Evolutionary conservation across 2,888 invertebrate species (phyloP), one percentile per base, ranked within the genome.

Genomic region (Deilephila porcellus): DNA sequence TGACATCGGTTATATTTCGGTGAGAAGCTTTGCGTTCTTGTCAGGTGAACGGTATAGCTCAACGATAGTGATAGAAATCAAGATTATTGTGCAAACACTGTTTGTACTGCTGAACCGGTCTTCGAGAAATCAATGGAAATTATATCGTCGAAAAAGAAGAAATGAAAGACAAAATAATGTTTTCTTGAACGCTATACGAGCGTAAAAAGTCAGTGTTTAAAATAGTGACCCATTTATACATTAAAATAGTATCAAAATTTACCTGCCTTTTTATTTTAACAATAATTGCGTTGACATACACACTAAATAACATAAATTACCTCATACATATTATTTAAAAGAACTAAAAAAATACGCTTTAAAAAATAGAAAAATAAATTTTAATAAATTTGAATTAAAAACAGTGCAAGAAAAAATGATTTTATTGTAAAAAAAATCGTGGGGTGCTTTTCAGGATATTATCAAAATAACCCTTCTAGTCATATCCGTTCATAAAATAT

Each of bases 1-100:
- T 74, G 79, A 79, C 71, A 52, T 52, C 25, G 67, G 45, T 45
- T 67, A 67, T 25, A 67, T 67, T 45, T 52, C 20, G 3, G 5
- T 67, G 4, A 25, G 25, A 25, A 52, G 14, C 7, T 14, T 67
- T 1, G 17, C 45, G 14, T 14, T 5, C 4, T 67, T 67, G 4
- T 64, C 64, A 14, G n/a, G 20, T 14, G 64, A 37, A 3, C 37
- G 14, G 11, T 64, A 25, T n/a, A 60, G 20, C 45, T 2, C 20
- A 17, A 19, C 32, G 32, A 37, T 11, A 37, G 20, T 20, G 4
- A 25, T 67, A 52, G 45, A 17, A 52, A 52, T 25, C 17, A 67
- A 67, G 17, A 67, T 73, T 29, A 59, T 78, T 17, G 7, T 74
- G 11, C 74, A 70, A 53, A 74, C 72, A 53, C 63, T 29, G 29